Base-by-base conservation (phyloP, 1,140 invertebrate genomes). In the Drosophila sproati region DNA sequence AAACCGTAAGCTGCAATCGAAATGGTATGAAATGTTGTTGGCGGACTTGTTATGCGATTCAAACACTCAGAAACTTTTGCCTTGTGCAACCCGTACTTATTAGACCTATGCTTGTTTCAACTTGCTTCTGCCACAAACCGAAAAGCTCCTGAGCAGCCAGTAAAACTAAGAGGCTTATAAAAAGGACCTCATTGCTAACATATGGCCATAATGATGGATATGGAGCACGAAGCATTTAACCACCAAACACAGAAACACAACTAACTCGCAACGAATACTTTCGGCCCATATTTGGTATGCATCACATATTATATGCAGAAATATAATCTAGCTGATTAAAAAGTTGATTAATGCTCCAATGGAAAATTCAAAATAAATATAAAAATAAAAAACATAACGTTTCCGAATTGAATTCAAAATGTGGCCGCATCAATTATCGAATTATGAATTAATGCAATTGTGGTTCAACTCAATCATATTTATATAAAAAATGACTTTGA, bases 1-100 rank as follows among this genome's bases (percentile, higher is more conserved):
- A 56, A 47, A 20, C 55, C 66, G 79, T 68, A 68, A 79, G 63
- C 68, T 80, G 81, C 81, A 80, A 74, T 80, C 73, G 69, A 77
- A 83, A 62, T 68, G 67, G 52, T 54, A 81, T 52, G 69, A 54
- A 56, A 39, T 28, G 45, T 31, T 31, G 5, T 20, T 31, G 48
- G 54, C 20, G 20, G 20, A 20, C 20, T 34, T 39, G 31, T 7
- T 7, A 7, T 39, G 28, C 43, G 35, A 56, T 41, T 48, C 20
- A 2, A 20, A 37, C 51, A 56, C 51, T 50, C 68, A 45, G 47
- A 34, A 56, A 72, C 28, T 64, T 67, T 77, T 51, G 64, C 74
- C 64, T 68, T 82, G 79, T 78, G 79, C 75, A 74, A 81, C 79
- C 82, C 72, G 20, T 59, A 39, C 48, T 45, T 59, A 68, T 39